phyloP scores from a whole-genome alignment of 2,113 vertebrate genomes.

The Cnemophilus loriae region DNA sequence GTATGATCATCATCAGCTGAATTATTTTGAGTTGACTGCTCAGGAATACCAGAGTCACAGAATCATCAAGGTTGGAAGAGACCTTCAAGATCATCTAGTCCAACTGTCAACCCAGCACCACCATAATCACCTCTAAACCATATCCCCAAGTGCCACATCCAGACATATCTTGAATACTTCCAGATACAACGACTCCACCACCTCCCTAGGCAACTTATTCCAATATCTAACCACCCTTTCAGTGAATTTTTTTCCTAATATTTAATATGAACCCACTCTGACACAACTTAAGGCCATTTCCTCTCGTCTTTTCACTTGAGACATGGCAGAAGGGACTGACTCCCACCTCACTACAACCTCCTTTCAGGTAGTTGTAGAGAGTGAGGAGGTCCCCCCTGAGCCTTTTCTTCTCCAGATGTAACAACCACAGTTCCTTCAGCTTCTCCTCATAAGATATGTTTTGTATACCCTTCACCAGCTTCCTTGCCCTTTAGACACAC shows the following conservation, averaged over 20 bases:
- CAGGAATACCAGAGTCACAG: no score
- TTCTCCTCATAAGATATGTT: no score
- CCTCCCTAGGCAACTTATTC: background rate
- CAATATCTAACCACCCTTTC: background rate
- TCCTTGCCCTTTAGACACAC: no score
- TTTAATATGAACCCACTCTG: background rate
- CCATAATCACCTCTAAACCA: background rate
- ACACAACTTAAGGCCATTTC: background rate
- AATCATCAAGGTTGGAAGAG: background rate
- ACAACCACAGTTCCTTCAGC: no score
- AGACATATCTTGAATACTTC: background rate
- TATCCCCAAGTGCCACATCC: background rate
- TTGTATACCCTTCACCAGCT: no score
- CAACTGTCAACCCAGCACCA: background rate
- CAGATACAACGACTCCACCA: background rate
- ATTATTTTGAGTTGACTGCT: no score
- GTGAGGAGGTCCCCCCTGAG: accelerated
- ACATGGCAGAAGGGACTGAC: background rate
- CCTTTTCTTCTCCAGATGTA: no score
- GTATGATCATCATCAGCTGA: no score
- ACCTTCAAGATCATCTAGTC: background rate
- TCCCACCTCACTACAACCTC: background rate
- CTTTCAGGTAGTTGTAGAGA: background rate
- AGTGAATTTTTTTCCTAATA: background rate
- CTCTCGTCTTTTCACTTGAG: background rate